Percentiles rank a stretch among this genome's conserved stretches.
These are phyloP conservation scores for Helicolenus hilgendorfi DNA, from an alignment of 2,797 vertebrate species.

Conservation along the genomic window DNA sequence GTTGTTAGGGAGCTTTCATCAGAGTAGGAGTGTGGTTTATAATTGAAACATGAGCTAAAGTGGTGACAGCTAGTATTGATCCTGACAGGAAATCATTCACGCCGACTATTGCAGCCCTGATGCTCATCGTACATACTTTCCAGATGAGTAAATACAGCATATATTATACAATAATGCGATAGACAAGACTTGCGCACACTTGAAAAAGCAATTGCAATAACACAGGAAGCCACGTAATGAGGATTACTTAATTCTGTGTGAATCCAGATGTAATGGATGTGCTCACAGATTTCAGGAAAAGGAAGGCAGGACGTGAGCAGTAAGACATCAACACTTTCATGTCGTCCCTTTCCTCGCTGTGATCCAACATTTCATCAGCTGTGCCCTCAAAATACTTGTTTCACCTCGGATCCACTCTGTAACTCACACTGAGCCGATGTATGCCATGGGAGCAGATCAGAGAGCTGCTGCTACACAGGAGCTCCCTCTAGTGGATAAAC, in stretches of 20 bases:
- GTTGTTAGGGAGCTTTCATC: constrained; percentile 51
- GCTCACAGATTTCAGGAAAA: constrained; percentile 60
- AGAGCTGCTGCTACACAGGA: not conserved
- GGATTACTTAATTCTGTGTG: constrained; percentile 75
- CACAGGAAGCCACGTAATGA: constrained; percentile 74
- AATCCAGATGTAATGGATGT: constrained; percentile 81
- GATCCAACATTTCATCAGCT: constrained; percentile 82
- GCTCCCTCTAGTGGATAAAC: constrained; percentile 80
- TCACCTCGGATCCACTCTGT: constrained; percentile 60
- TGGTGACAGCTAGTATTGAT: constrained; percentile 45
- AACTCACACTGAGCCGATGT: constrained; percentile 11
- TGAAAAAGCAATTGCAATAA: constrained; percentile 58
- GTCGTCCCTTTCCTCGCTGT: constrained; percentile 66
- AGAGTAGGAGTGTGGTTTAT: constrained; percentile 39
- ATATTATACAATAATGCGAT: constrained; percentile 53
- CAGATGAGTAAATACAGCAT: constrained; percentile 71
- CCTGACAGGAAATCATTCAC: constrained; percentile 63
- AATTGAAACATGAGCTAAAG: constrained; percentile 66
- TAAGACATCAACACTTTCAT: constrained; percentile 75
- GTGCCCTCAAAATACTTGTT: constrained; percentile 72
- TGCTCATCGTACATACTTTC: constrained; percentile 14
- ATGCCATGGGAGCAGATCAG: constrained; percentile 11
- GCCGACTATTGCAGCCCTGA: constrained; percentile 12
- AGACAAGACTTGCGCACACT: constrained; percentile 37
- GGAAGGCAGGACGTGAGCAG: constrained; percentile 62